These are phyloP conservation scores for Melanophora roralis DNA, from an alignment of 2,888 invertebrate genomes.

Conservation along the genomic window DNA sequence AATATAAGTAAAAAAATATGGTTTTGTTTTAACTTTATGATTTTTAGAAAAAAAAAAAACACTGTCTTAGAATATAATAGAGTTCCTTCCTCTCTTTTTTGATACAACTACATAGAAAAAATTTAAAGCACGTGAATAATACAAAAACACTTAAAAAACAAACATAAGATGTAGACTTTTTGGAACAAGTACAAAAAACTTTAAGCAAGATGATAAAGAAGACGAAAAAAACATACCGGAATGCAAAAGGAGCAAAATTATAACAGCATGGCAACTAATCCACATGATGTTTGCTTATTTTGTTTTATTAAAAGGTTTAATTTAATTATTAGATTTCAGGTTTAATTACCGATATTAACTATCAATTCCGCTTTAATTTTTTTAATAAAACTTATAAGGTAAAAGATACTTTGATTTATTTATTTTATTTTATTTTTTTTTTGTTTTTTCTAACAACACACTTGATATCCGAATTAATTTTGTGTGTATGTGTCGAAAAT, in stretches of 20 bases:
- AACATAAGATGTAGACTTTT: background rate
- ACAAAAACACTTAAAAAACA: conserved; percentile 19
- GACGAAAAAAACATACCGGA: conserved; percentile 72
- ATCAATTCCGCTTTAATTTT: conserved; percentile 43
- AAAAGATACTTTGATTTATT: background rate
- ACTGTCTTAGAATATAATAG: background rate
- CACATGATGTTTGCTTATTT: conserved; percentile 74
- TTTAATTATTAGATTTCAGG: background rate
- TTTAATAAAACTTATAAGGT: conserved; percentile 11
- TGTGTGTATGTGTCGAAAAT: conserved; percentile 17
- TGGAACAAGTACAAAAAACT: conserved; percentile 13
- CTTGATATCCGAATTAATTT: conserved; percentile 2
- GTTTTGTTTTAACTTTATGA: no score
- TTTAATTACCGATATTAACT: conserved; percentile 10
- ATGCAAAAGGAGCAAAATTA: conserved; percentile 75
- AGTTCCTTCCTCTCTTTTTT: conserved; percentile 29
- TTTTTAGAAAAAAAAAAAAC: background rate
- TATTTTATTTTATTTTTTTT: background rate
- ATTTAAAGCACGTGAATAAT: conserved; percentile 50
- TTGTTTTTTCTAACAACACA: background rate
- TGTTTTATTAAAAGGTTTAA: conserved; percentile 2
- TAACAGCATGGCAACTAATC: conserved; percentile 77
- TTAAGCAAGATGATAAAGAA: background rate
- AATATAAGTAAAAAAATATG: no score
- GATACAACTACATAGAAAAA: conserved; percentile 3